Evolutionary conservation across 2,797 vertebrate genomes (phyloP).

Genomic region (Typhlichthys eigenmanni): DNA sequence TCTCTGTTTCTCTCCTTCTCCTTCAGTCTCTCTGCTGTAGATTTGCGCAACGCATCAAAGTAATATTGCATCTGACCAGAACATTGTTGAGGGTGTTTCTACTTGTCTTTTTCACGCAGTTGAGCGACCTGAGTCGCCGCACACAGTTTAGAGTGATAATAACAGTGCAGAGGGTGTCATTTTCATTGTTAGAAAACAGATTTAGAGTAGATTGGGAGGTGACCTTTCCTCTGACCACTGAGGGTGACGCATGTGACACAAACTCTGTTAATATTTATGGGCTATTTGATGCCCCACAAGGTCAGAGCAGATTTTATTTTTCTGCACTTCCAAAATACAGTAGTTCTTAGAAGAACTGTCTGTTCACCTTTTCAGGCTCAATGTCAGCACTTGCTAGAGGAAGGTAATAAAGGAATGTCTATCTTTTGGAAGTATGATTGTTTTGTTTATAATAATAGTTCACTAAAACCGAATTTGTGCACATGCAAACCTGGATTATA

Average conservation of each 20-base stretch:
- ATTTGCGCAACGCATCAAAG: not conserved
- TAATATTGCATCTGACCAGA: not conserved
- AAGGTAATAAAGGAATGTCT: slow-evolving; percentile 34
- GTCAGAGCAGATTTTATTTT: slow-evolving; percentile 69
- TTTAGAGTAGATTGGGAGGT: slow-evolving; percentile 65
- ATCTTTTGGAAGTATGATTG: too few species aligned
- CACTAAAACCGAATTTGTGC: too few species aligned
- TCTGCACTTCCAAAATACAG: slow-evolving; percentile 61
- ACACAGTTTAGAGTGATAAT: slow-evolving; percentile 42
- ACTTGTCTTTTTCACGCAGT: slow-evolving; percentile 15
- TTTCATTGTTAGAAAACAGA: slow-evolving; percentile 63
- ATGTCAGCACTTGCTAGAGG: slow-evolving; percentile 58
- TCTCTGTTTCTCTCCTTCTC: slow-evolving; percentile 13
- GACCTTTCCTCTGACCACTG: slow-evolving; percentile 62
- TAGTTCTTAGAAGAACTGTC: slow-evolving; percentile 64
- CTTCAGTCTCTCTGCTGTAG: not conserved
- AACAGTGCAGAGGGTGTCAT: slow-evolving; percentile 54
- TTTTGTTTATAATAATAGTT: too few species aligned
- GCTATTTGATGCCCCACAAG: slow-evolving; percentile 74
- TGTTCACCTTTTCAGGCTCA: slow-evolving; percentile 65
- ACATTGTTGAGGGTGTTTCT: slow-evolving; percentile 9
- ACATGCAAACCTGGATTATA: too few species aligned
- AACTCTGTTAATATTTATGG: slow-evolving; percentile 77
- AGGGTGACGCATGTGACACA: slow-evolving; percentile 63
- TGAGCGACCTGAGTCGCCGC: slow-evolving; percentile 6